These are phyloP conservation scores for Macaria notata DNA, from an alignment of 2,888 invertebrate species.

Conservation along the genomic window DNA sequence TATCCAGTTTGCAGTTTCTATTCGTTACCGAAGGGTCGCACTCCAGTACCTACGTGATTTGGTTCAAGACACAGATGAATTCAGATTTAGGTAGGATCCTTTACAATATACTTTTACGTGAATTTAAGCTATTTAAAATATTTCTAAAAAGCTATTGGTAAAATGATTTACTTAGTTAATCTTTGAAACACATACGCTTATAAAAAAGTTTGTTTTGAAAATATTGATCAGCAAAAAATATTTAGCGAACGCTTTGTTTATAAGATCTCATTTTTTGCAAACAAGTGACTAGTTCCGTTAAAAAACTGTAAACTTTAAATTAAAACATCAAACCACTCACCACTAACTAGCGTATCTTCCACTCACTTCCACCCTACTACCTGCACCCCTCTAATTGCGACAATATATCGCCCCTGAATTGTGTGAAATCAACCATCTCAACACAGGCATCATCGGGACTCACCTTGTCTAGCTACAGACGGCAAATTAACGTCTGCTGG, in stretches of 20 bases:
- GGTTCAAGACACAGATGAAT: too few species aligned
- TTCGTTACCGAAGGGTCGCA: conserved; percentile 21
- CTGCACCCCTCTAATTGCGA: conserved; percentile 65
- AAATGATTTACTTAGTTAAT: too few species aligned
- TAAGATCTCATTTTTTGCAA: too few species aligned
- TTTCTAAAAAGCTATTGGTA: too few species aligned
- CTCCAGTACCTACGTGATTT: conserved; percentile 1
- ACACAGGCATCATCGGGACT: conserved; percentile 29
- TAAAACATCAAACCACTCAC: too few species aligned
- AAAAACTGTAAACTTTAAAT: too few species aligned
- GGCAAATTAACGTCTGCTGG: background rate
- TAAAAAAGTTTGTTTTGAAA: too few species aligned
- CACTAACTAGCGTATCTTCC: conserved; percentile 6
- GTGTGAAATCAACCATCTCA: conserved; percentile 71
- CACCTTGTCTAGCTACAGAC: conserved; percentile 1
- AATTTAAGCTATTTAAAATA: too few species aligned
- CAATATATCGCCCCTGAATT: conserved; percentile 67
- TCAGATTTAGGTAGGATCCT: background rate
- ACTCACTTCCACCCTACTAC: background rate
- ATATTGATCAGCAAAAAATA: too few species aligned
- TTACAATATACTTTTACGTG: background rate
- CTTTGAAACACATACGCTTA: too few species aligned
- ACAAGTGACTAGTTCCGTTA: too few species aligned
- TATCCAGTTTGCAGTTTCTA: conserved; percentile 59
- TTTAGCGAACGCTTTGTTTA: too few species aligned